Conservation (phyloP, 2,113 vertebrate genomes). For the Shinisaurus crocodilurus region DNA sequence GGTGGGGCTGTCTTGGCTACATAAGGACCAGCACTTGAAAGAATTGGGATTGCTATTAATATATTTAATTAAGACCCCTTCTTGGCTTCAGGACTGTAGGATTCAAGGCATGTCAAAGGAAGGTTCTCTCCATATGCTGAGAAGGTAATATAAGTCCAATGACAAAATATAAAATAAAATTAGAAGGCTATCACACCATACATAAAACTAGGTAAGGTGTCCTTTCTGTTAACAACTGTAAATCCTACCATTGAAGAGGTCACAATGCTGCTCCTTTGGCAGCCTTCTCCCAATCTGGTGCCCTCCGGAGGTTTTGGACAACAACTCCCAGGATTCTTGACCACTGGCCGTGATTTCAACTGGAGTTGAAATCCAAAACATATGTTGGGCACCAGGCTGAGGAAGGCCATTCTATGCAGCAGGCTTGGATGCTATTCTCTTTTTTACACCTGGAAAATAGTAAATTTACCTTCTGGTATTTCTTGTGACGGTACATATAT, state of each 20-base stretch:
- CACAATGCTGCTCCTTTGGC: neutral
- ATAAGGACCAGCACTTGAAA: neutral
- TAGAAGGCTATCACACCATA: neutral
- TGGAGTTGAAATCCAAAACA: too few relatives aligned
- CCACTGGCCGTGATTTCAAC: too few relatives aligned
- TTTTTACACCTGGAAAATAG: neutral
- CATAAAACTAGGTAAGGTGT: neutral
- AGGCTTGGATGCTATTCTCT: neutral
- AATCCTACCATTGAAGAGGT: neutral
- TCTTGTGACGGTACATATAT: slow-evolving; percentile 90
- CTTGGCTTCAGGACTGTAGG: neutral
- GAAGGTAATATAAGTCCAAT: neutral
- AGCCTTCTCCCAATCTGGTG: too few relatives aligned
- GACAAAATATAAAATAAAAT: neutral
- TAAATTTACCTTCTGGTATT: slow-evolving; percentile 81
- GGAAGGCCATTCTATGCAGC: neutral
- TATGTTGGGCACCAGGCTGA: too few relatives aligned
- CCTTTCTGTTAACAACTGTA: neutral
- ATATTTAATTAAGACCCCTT: neutral
- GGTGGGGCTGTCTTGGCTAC: neutral
- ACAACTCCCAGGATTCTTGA: too few relatives aligned
- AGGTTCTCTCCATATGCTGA: neutral
- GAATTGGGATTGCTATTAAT: neutral
- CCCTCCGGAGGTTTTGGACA: too few relatives aligned
- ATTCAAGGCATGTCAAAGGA: neutral